Conservation (phyloP, 1,140 invertebrate species). For the Semibalanus balanoides region DNA sequence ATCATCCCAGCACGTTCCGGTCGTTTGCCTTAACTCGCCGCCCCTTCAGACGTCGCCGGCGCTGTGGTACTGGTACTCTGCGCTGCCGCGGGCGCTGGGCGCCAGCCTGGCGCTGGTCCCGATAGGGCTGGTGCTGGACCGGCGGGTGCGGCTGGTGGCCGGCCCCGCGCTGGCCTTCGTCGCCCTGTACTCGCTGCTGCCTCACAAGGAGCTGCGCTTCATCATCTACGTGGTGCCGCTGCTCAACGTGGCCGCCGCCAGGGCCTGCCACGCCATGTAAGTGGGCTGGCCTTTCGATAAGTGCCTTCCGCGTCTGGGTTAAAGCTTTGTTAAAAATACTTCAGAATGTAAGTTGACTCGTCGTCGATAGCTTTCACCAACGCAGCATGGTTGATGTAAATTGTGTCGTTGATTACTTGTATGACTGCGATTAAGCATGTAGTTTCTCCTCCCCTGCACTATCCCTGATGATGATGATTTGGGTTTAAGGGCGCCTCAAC, state of each 20-base stretch:
- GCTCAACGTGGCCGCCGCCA: slow-evolving; percentile 78
- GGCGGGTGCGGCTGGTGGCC: slow-evolving; percentile 48
- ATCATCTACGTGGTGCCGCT: slow-evolving; percentile 94
- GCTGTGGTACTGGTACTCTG: slow-evolving; percentile 97
- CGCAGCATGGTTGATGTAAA: too few species aligned
- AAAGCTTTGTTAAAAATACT: too few species aligned
- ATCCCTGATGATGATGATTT: too few species aligned
- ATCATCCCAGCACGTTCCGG: too few species aligned
- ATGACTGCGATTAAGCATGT: too few species aligned
- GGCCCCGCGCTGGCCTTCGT: slow-evolving; percentile 71
- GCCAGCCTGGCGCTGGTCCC: slow-evolving; percentile 67
- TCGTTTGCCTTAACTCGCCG: slow-evolving; percentile 25
- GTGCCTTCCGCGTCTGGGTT: too few species aligned
- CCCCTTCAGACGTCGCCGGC: slow-evolving; percentile 71
- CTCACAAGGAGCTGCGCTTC: slow-evolving; percentile 96
- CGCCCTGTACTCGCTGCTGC: slow-evolving; percentile 79
- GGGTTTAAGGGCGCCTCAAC: too few species aligned
- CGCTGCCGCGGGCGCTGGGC: slow-evolving; percentile 74
- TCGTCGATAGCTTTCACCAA: too few species aligned
- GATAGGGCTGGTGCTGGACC: slow-evolving; percentile 57
- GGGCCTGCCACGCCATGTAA: slow-evolving; percentile 73
- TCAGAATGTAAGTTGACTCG: too few species aligned
- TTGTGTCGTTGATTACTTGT: too few species aligned
- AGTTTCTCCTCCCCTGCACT: too few species aligned
- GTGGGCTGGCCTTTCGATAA: slow-evolving; percentile 35